phyloP scores from a whole-genome alignment of 2,888 invertebrate genomes.

The Netelia fuscicornis region DNA sequence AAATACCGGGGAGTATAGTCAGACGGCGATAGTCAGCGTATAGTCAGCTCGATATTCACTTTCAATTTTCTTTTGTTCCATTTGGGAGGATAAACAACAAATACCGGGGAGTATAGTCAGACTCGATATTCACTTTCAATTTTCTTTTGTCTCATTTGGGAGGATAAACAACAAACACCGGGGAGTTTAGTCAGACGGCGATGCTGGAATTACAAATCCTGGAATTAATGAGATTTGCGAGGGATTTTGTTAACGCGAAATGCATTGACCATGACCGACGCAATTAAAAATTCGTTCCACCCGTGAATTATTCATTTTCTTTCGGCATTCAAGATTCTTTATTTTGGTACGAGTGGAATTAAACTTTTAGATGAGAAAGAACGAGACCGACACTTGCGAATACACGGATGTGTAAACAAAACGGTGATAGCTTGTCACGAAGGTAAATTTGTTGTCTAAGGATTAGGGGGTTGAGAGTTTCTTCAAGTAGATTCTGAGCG shows the following conservation, averaged over 20 bases:
- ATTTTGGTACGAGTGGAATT: neutral
- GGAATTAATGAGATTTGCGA: neutral
- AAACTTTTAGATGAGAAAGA: neutral
- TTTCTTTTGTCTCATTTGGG: neutral
- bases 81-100: neutral
- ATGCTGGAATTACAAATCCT: neutral
- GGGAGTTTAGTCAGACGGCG: neutral
- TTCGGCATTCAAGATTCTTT: neutral
- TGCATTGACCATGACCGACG: slow-evolving; percentile 34
- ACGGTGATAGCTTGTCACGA: neutral
- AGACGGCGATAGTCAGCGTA: too few relatives aligned
- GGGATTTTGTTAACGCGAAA: neutral
- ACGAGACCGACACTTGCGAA: neutral
- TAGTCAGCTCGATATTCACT: neutral
- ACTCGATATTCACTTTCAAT: neutral
- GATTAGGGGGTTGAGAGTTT: neutral
- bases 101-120: neutral
- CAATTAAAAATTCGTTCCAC: slow-evolving; percentile 21
- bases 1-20: neutral
- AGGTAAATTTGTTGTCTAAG: neutral
- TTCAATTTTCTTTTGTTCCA: neutral
- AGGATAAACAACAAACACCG: neutral
- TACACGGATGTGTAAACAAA: neutral
- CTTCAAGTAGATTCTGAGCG: neutral
- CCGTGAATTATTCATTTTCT: slow-evolving; percentile 29